phyloP scores from a whole-genome alignment of 2,113 vertebrate genomes.

The Pygathrix nemaeus region DNA sequence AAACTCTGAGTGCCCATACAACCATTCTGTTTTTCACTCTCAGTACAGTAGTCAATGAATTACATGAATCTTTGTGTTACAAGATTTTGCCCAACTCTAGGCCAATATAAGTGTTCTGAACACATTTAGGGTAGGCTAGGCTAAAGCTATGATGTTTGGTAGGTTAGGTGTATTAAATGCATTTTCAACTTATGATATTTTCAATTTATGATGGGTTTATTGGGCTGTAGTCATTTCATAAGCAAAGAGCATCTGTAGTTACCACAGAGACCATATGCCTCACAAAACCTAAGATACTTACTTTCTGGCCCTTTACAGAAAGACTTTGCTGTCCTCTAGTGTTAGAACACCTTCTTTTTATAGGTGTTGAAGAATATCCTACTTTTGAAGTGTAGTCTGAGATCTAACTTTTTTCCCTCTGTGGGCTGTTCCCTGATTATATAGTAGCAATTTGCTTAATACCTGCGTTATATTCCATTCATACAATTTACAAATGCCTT shows the following conservation, averaged over 20 bases:
- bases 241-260: neutral
- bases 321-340: neutral
- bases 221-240: neutral
- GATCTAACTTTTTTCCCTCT: neutral
- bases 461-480: neutral
- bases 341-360: neutral
- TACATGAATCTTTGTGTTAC: neutral
- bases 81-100: neutral
- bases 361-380: neutral
- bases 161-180: neutral
- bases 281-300: neutral
- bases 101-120: neutral
- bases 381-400: neutral
- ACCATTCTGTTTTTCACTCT: neutral
- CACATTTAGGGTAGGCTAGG: neutral
- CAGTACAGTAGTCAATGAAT: neutral
- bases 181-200: neutral
- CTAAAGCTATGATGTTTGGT: neutral
- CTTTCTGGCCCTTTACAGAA: neutral
- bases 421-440: neutral
- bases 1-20: neutral
- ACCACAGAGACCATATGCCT: neutral
- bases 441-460: neutral
- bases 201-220: neutral
- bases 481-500: constrained; percentile 12